Conservation (phyloP, 1,140 invertebrate species). For the Drosophila ogumai region DNA sequence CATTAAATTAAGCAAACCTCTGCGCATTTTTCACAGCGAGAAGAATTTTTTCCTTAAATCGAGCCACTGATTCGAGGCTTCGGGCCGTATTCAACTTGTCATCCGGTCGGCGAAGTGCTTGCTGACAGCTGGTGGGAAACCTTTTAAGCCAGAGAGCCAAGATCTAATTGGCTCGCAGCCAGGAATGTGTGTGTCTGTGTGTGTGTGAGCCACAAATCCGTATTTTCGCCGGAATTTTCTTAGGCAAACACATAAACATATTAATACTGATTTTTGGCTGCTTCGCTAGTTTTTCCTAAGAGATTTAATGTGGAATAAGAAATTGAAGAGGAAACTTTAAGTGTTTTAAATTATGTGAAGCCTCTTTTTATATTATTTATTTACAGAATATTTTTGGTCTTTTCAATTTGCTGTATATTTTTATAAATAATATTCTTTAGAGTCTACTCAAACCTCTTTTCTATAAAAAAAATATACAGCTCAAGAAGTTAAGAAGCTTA, state of each 20-base stretch:
- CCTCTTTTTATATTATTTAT: background rate
- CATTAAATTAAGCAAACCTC: constrained; percentile 34
- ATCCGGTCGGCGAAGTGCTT: constrained; percentile 25
- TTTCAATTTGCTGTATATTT: background rate
- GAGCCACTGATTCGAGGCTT: constrained; percentile 10
- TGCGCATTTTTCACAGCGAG: background rate
- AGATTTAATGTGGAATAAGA: background rate
- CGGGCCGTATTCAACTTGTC: constrained; percentile 44
- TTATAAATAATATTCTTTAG: background rate
- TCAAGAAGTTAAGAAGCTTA: background rate
- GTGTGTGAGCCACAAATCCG: background rate
- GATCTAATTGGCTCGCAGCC: constrained; percentile 44
- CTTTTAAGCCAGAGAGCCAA: constrained; percentile 37
- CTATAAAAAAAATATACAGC: background rate
- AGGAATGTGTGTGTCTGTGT: background rate
- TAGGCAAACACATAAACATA: background rate
- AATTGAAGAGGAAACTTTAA: background rate
- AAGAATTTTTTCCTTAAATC: constrained; percentile 4
- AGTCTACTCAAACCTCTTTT: background rate
- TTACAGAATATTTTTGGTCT: background rate
- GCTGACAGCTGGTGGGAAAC: constrained; percentile 45
- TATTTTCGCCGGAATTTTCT: constrained; percentile 25
- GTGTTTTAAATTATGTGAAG: background rate
- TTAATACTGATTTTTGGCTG: background rate
- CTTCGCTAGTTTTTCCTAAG: background rate